Evolutionary conservation across 2,797 vertebrate species (phyloP).

Genomic region (Dermochelys coriacea): DNA sequence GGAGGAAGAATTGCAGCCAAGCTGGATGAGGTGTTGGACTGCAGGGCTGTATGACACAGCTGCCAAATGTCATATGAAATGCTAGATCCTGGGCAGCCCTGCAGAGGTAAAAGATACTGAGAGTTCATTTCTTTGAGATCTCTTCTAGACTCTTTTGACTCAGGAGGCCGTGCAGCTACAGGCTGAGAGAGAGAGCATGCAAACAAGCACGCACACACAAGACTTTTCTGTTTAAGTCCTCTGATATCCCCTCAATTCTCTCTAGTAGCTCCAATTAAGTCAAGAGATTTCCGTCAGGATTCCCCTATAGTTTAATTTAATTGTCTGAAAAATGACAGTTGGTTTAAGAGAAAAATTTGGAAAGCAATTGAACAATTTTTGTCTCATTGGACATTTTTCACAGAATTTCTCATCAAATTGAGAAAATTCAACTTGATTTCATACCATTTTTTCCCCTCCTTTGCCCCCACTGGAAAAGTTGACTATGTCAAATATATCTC

Average conservation of each 20-base stretch:
- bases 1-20: too few relatives aligned
- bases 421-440: not conserved
- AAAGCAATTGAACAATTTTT: not conserved
- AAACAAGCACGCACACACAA: too few relatives aligned
- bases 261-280: not conserved
- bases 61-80: too few relatives aligned
- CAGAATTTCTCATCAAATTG: not conserved
- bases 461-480: too few relatives aligned
- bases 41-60: too few relatives aligned
- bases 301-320: not conserved
- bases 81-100: too few relatives aligned
- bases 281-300: not conserved
- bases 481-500: not conserved
- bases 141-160: too few relatives aligned
- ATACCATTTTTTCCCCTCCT: not conserved
- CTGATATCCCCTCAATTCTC: not conserved
- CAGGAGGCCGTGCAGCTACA: too few relatives aligned
- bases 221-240: not conserved
- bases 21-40: too few relatives aligned
- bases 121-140: too few relatives aligned
- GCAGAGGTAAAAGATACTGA: too few relatives aligned
- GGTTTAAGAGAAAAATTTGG: not conserved
- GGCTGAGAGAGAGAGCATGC: too few relatives aligned
- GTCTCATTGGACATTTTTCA: not conserved
- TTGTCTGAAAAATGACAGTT: not conserved